A percentile compares a stretch with the other conserved stretches of the same genome.
Evolutionary conservation across 1,140 invertebrate species (phyloP).

Genomic region (Lutraria rhynchaena): DNA sequence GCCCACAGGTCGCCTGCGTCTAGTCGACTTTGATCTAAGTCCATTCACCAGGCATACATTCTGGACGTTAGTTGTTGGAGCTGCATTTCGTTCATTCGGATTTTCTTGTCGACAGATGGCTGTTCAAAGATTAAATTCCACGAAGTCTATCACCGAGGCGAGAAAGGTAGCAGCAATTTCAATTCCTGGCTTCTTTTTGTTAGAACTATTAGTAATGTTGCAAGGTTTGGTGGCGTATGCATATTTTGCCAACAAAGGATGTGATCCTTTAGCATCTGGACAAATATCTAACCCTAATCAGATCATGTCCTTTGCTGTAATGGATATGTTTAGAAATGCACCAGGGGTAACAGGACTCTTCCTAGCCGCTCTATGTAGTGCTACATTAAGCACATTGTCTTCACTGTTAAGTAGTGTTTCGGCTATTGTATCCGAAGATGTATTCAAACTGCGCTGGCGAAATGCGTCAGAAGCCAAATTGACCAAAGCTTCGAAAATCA

Average conservation of each 20-base stretch:
- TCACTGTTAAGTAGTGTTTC: conserved; percentile 25
- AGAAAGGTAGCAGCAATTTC: conserved; percentile 17
- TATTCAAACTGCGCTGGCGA: not conserved
- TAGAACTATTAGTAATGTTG: not conserved
- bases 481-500: conserved; percentile 7
- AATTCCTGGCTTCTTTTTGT: conserved; percentile 3
- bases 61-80: conserved; percentile 24
- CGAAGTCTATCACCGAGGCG: not conserved
- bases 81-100: not conserved
- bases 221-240: conserved; percentile 21
- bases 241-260: conserved; percentile 19
- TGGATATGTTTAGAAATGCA: conserved; percentile 18
- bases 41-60: conserved; percentile 11
- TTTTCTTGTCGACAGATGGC: not conserved
- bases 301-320: conserved; percentile 20
- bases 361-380: conserved; percentile 6
- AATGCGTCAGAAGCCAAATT: not conserved
- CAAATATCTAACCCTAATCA: conserved; percentile 31
- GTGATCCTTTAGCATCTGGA: conserved; percentile 36
- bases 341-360: conserved; percentile 24
- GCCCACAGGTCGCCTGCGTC: no score
- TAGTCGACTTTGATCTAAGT: conserved; percentile 30
- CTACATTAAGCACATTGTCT: conserved; percentile 37
- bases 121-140: conserved; percentile 21
- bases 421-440: conserved; percentile 6